Base-by-base conservation (phyloP, 2,888 invertebrate genomes). In the Ophonus ardosiacus region DNA sequence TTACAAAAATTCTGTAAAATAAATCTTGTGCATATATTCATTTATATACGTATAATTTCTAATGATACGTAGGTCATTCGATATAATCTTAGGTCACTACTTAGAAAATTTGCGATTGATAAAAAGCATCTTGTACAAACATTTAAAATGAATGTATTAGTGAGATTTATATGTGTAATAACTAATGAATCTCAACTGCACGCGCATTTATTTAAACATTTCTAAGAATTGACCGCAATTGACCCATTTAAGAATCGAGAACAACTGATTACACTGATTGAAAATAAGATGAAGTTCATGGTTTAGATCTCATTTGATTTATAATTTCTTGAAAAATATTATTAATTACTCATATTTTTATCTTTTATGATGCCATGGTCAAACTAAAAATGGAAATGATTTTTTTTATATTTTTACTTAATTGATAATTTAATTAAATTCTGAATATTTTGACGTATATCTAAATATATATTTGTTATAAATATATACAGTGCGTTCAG, bases 361-460 rank as follows among this genome's bases (percentile, higher is more conserved):
- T 68, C 68, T 68, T 31, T n/a, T 68, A 43, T 74, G 71, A 74
- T 43, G 71, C 71, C 71, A 68, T 68, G 68, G 68, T 68, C 68
- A 68, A 63, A 15, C 24, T 68, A 68, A 31, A 68, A 68, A 38
- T 65, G 31, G 43, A 31, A 10, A 80, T 17, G 8, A 31, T 24
- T 24, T 8, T 13, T 6, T n/a, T 59, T 18, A 10, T 24, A 6
- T 38, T 21, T 61, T 61, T 68, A 38, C 40, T 82, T 81, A 86
- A 85, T 82, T 81, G 84, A 84, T 85, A 86, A 86, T 68, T 85
- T 56, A 86, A 43, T 24, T 31, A 31, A 31, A 63, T 40, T 63
- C 38, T 57, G 38, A 63, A 56, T 85, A 65, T 71, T 43, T 13
- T 31, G 17, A 86, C 13, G 15, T 61, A 8, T 38, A n/a, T 56